phyloP scores from a whole-genome alignment of 2,113 vertebrate species.

The Centropristis striata region DNA sequence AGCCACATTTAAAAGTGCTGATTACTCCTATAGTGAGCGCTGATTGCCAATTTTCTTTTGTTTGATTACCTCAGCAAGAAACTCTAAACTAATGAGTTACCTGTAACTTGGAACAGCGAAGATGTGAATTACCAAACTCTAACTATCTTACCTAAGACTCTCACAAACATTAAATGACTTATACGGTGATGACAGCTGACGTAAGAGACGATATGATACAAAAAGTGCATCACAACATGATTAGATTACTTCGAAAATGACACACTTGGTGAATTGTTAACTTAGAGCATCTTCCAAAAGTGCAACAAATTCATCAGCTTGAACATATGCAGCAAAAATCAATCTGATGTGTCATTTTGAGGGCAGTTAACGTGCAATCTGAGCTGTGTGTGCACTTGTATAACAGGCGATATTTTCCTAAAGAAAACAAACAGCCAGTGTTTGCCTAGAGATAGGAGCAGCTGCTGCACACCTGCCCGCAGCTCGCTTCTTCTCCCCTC shows the following conservation, averaged over 20 bases:
- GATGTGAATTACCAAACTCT: not conserved
- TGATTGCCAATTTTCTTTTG: slow-evolving; percentile 72
- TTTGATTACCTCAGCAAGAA: slow-evolving; percentile 72
- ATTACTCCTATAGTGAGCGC: slow-evolving; percentile 46
- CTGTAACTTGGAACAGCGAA: slow-evolving; percentile 30
- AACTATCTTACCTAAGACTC: not conserved
- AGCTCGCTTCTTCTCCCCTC: slow-evolving; percentile 61
- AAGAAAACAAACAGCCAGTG: slow-evolving; percentile 86
- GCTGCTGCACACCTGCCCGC: slow-evolving; percentile 87
- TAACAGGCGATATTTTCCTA: slow-evolving; percentile 80
- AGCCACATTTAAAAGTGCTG: slow-evolving; percentile 55
- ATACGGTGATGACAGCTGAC: not conserved
- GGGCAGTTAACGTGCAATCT: slow-evolving; percentile 61
- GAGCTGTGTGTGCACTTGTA: slow-evolving; percentile 72
- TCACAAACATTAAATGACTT: slow-evolving; percentile 7
- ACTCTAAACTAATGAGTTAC: slow-evolving; percentile 65
- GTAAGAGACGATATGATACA: not conserved
- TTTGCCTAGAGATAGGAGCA: slow-evolving; percentile 85
- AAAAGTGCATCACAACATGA: not conserved
- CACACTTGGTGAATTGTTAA: not conserved
- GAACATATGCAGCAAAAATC: slow-evolving; percentile 49
- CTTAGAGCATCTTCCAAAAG: slow-evolving; percentile 8
- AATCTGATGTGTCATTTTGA: slow-evolving; percentile 66
- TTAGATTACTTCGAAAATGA: not conserved
- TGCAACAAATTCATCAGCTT: not conserved